Percentiles rank a stretch among this genome's conserved stretches.
These are phyloP conservation scores for Chesias legatella DNA, from an alignment of 2,888 invertebrate species.

Conservation along the genomic window DNA sequence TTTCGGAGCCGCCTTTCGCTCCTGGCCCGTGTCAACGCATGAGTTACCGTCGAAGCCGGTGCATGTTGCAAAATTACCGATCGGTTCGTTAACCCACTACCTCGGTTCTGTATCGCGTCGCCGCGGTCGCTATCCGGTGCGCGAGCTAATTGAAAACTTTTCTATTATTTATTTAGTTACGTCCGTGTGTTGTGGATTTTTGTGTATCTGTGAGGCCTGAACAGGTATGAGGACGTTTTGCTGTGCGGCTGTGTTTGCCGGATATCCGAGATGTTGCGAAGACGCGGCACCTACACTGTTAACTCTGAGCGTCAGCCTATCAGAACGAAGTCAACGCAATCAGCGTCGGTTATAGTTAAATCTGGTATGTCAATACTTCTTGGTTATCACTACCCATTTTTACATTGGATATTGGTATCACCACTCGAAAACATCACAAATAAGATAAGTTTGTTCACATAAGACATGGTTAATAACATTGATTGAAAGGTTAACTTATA, in stretches of 20 bases:
- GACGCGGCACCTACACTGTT: conserved; percentile 70
- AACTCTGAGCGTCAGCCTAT: conserved; percentile 49
- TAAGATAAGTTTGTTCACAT: too few species aligned
- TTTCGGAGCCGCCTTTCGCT: conserved; percentile 71
- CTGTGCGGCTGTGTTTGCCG: conserved; percentile 18
- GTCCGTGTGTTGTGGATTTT: conserved; percentile 23
- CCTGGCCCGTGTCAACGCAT: conserved; percentile 53
- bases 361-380: conserved; percentile 42
- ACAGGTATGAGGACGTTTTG: conserved; percentile 25
- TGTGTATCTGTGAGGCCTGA: conserved; percentile 22
- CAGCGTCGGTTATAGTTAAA: conserved; percentile 43
- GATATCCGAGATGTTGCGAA: conserved; percentile 58
- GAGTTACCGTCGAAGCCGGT: conserved; percentile 49
- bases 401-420: too few species aligned
- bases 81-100: conserved; percentile 68
- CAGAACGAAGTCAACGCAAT: conserved; percentile 43
- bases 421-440: too few species aligned
- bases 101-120: conserved; percentile 42
- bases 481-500: too few species aligned
- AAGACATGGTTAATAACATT: too few species aligned
- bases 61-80: conserved; percentile 68
- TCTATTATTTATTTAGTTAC: conserved; percentile 33
- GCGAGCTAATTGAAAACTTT: conserved; percentile 53
- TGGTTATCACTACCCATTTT: neutral
- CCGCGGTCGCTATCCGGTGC: conserved; percentile 44